These are phyloP conservation scores for Oryctolagus cuniculus DNA, from an alignment of 2,113 vertebrate genomes.

Conservation along the genomic window mOryCun1.1 NC_091445.1:4490001-4490500, in stretches of 20 bases:
- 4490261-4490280: background rate
- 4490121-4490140: constrained; percentile 99
- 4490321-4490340: background rate
- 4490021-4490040: constrained; percentile 99
- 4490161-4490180: constrained; percentile 99
- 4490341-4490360: background rate
- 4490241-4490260: background rate
- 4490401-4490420: no score
- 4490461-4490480: no score
- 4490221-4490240: constrained; percentile 21
- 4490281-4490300: background rate
- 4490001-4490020: constrained; percentile 99
- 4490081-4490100: constrained; percentile 97
- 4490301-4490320: background rate
- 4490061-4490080: constrained; percentile 98
- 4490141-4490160: constrained; percentile 97
- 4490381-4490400: no score
- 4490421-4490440: no score
- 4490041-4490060: constrained; percentile 98
- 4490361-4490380: no score
- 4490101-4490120: constrained; percentile 97
- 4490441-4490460: no score
- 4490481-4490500: no score
- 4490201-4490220: background rate
- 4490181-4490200: constrained; percentile 74